Conservation (phyloP, 2,797 vertebrate species). For the Antennarius maculatus region DNA sequence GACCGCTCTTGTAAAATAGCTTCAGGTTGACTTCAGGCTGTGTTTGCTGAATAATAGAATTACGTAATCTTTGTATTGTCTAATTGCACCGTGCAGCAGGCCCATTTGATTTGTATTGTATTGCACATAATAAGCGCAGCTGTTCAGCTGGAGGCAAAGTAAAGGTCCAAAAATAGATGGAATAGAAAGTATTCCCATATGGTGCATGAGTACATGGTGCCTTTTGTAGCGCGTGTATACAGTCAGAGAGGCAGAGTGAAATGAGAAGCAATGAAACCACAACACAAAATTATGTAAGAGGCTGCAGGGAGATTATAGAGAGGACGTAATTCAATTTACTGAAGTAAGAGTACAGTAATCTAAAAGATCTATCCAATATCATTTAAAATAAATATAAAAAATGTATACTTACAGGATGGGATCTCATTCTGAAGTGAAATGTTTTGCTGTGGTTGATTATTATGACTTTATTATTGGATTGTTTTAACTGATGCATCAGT, state of each 20-base stretch:
- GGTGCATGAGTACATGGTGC: slow-evolving; percentile 26
- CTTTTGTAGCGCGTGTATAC: not conserved
- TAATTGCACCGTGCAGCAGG: slow-evolving; percentile 52
- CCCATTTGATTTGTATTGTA: slow-evolving; percentile 67
- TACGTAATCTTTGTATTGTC: slow-evolving; percentile 53
- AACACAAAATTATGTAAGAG: not conserved
- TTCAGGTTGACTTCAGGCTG: slow-evolving; percentile 34
- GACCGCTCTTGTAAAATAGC: slow-evolving; percentile 19
- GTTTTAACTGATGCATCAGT: not conserved
- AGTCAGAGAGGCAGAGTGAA: slow-evolving; percentile 1
- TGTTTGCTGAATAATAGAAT: slow-evolving; percentile 54
- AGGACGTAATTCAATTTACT: no score
- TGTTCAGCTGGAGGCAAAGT: slow-evolving; percentile 59
- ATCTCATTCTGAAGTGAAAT: no score
- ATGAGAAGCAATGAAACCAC: not conserved
- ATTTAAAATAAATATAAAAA: no score
- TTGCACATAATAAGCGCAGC: slow-evolving; percentile 72
- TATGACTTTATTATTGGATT: not conserved
- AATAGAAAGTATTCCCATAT: slow-evolving; percentile 50
- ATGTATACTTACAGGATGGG: no score
- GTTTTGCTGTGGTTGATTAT: not conserved
- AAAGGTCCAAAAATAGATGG: slow-evolving; percentile 64
- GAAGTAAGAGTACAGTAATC: no score
- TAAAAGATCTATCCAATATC: no score
- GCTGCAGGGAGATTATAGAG: no score